These are phyloP conservation scores for Cyprinodon brontotheroides DNA, from an alignment of 2,113 vertebrate species.

Conservation along the genomic window DNA sequence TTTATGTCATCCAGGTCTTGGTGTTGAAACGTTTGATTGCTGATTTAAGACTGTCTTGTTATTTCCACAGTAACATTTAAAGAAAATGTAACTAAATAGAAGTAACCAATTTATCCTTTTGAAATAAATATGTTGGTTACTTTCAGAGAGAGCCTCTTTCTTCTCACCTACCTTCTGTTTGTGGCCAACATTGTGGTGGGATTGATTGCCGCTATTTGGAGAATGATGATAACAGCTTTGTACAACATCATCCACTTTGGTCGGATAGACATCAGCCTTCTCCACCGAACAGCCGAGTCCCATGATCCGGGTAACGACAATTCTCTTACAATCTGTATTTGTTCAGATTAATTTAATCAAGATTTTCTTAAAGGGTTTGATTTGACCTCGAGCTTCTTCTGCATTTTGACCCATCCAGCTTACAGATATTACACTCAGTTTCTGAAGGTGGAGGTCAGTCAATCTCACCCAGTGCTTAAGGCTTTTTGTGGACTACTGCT, in stretches of 20 bases:
- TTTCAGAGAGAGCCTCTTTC: constrained; percentile 80
- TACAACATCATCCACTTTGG: constrained; percentile 87
- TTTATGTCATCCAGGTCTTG: too few species aligned
- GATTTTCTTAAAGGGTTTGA: not conserved
- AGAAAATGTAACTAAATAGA: too few species aligned
- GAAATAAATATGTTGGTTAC: not conserved
- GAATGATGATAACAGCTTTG: constrained; percentile 83
- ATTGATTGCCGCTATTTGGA: constrained; percentile 73
- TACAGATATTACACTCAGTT: constrained; percentile 85
- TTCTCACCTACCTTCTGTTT: constrained; percentile 87
- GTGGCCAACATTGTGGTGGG: constrained; percentile 85
- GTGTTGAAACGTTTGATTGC: too few species aligned
- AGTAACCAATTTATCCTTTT: too few species aligned
- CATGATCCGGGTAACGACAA: constrained; percentile 87
- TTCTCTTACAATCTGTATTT: not conserved
- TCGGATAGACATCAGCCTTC: constrained; percentile 85
- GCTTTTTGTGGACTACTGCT: constrained; percentile 87
- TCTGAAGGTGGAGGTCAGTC: constrained; percentile 87
- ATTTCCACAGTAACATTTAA: too few species aligned
- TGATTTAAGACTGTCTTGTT: too few species aligned
- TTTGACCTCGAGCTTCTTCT: not conserved
- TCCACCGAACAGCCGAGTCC: constrained; percentile 76
- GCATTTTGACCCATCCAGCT: constrained; percentile 70
- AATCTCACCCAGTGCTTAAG: constrained; percentile 84
- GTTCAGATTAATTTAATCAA: not conserved